Evolutionary conservation across 2,797 vertebrate species (phyloP), one percentile per base, ranked within the genome.

Genomic region (Scleropages formosus): DNA sequence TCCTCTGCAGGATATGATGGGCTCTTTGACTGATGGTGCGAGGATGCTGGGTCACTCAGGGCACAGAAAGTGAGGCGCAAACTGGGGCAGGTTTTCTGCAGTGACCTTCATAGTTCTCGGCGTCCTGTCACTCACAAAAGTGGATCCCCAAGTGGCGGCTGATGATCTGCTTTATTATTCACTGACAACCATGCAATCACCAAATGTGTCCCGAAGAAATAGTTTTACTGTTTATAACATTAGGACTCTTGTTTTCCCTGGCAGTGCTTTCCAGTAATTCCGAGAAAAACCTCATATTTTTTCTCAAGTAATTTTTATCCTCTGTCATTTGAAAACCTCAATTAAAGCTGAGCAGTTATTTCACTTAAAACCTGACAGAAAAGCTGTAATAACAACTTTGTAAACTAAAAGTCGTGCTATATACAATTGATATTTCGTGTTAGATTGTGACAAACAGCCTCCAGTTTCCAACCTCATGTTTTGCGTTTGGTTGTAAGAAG

Each of bases 51-150:
- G 53, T 62, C 44, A 53, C 51, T 39, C 22, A 11, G 22, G 64
- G 26, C 47, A 15, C 8, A 11, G 58, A 16, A n/a, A 26, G 51
- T 0, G 12, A 4, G 27, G 10, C 26, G 70, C 27, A 31, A 16
- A 46, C 31, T 24, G 20, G 70, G 12, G 56, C 70, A 11, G 3
- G 24, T 12, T 46, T 70, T 47, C 61, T 72, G n/a, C 4, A 60
- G 51, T 60, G 20, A 44, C 39, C 70, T 72, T 72, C 70, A 72
- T 10, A 53, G 15, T 72, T 18, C 44, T 22, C 26, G n/a, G 56
- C 18, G 15, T 44, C 56, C 4, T 31, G 49, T 27, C 49, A 10
- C 22, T 49, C 1, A 61, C 31, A 49, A 26, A 49, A 62, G 59
- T 73, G 39, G 15, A 44, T 15, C 24, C 59, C 46, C 26, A 59